Percentiles rank a stretch among this genome's conserved stretches.
phyloP scores from a whole-genome alignment of 2,888 invertebrate species.

The Cataglyphis cursor region DNA sequence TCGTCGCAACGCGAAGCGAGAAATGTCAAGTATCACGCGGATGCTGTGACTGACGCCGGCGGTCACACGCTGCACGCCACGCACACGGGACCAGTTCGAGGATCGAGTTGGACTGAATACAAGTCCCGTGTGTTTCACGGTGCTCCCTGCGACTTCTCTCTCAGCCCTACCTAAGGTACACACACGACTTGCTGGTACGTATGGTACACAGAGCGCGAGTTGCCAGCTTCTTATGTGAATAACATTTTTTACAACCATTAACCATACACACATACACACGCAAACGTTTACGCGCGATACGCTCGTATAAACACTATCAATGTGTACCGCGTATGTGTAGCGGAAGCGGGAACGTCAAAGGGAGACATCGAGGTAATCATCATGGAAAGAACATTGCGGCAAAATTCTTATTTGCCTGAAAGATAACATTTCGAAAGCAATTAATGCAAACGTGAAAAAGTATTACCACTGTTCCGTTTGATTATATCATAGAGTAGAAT shows the following conservation, averaged over 20 bases:
- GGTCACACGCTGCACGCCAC: slow-evolving; percentile 68
- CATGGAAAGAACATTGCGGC: not conserved
- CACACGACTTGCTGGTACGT: slow-evolving; percentile 49
- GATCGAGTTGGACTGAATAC: slow-evolving; percentile 82
- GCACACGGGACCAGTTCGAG: slow-evolving; percentile 77
- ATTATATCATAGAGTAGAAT: not conserved
- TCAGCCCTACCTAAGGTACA: slow-evolving; percentile 79
- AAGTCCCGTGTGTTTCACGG: slow-evolving; percentile 76
- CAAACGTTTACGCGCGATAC: not conserved
- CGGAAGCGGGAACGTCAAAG: slow-evolving; percentile 5
- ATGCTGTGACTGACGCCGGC: slow-evolving; percentile 62
- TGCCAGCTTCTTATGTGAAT: slow-evolving; percentile 73
- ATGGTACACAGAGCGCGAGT: slow-evolving; percentile 57
- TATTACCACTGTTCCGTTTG: not conserved
- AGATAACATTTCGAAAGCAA: not conserved
- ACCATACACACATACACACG: slow-evolving; percentile 24
- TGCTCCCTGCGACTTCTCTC: slow-evolving; percentile 71
- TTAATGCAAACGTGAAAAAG: not conserved
- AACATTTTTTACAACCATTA: slow-evolving; percentile 78
- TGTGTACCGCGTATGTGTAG: not conserved
- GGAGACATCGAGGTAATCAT: not conserved
- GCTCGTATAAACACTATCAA: not conserved
- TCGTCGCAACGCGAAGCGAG: not conserved
- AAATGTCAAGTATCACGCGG: slow-evolving; percentile 59
- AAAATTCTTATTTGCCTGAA: not conserved